Conservation (phyloP, 1,140 invertebrate genomes). For the Penaeus indicus region DNA sequence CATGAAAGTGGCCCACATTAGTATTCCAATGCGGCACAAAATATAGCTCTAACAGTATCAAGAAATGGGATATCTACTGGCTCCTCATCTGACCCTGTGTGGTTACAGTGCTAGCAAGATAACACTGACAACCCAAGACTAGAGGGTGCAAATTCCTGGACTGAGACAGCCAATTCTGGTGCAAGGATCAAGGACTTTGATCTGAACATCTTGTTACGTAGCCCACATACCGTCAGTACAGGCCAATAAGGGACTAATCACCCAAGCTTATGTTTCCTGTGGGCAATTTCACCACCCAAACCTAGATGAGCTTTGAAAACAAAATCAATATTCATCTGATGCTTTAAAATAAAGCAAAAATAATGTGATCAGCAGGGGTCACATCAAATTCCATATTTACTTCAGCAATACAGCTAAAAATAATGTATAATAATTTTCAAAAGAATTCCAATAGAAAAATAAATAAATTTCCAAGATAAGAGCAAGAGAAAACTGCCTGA, state of each 20-base stretch:
- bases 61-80: too few species aligned
- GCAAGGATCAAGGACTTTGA: constrained; percentile 13
- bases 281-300: constrained; percentile 20
- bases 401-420: constrained; percentile 45
- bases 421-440: constrained; percentile 14
- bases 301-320: not conserved
- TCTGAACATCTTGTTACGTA: constrained; percentile 44
- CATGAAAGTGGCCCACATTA: too few species aligned
- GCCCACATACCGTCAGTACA: constrained; percentile 33
- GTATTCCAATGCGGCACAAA: too few species aligned
- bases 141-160: constrained; percentile 28
- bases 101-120: constrained; percentile 3
- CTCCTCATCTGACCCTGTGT: not conserved
- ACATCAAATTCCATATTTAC: constrained; percentile 15
- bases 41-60: too few species aligned
- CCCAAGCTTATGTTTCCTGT: constrained; percentile 22
- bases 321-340: constrained; percentile 12
- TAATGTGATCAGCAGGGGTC: constrained; percentile 17
- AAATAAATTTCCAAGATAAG: constrained; percentile 1
- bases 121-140: constrained; percentile 16
- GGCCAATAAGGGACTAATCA: constrained; percentile 21
- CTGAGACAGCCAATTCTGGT: constrained; percentile 17
- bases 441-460: constrained; percentile 42
- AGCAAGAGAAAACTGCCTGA: not conserved
- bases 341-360: constrained; percentile 36